phyloP scores from a whole-genome alignment of 2,888 invertebrate genomes.

The Lathronympha strigana region DNA sequence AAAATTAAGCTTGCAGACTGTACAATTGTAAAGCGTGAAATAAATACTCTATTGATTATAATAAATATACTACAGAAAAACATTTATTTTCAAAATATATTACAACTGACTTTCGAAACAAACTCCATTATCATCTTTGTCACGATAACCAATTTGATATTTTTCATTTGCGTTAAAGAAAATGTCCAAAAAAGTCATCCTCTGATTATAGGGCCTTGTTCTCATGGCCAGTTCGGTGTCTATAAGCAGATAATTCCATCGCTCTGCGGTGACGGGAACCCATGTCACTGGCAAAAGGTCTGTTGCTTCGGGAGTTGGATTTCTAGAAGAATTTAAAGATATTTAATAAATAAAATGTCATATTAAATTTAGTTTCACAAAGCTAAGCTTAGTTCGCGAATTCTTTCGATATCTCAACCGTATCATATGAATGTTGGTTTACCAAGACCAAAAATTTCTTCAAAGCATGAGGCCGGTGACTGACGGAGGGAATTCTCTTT shows the following conservation, averaged over 20 bases:
- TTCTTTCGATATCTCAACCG: too few relatives aligned
- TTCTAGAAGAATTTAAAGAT: slow-evolving; percentile 43
- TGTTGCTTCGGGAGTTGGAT: slow-evolving; percentile 58
- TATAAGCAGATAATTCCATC: slow-evolving; percentile 41
- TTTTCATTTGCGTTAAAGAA: slow-evolving; percentile 53
- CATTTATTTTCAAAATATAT: not conserved
- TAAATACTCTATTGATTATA: not conserved
- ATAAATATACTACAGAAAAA: not conserved
- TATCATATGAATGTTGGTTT: too few relatives aligned
- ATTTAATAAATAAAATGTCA: not conserved
- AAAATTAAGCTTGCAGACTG: too few relatives aligned
- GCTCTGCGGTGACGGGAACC: slow-evolving; percentile 41
- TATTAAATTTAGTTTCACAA: too few relatives aligned
- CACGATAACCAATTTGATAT: slow-evolving; percentile 31
- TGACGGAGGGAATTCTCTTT: too few relatives aligned
- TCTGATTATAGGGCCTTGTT: slow-evolving; percentile 51
- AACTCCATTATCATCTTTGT: not conserved
- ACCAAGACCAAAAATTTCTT: too few relatives aligned
- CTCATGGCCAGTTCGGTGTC: slow-evolving; percentile 39
- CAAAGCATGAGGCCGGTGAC: too few relatives aligned
- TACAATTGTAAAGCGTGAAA: too few relatives aligned
- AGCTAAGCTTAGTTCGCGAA: too few relatives aligned
- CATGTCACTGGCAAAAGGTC: slow-evolving; percentile 54
- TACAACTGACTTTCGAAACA: not conserved
- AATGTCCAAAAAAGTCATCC: slow-evolving; percentile 61